Evolutionary conservation across 2,888 invertebrate genomes (phyloP).

Genomic region (Calameuta pallipes): DNA sequence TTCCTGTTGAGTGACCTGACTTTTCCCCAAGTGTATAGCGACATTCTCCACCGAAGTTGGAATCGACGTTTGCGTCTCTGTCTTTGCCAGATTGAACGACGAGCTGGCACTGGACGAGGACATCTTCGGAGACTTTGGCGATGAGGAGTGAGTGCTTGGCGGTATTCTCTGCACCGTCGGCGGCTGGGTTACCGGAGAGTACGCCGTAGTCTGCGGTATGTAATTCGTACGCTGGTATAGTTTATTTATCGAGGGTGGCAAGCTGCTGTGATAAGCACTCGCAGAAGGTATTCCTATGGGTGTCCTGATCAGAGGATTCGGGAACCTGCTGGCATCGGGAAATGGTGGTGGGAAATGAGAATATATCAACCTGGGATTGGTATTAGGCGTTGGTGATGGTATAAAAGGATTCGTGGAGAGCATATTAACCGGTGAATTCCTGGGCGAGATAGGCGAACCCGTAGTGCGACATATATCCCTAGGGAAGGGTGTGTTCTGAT

Average conservation of each 20-base stretch:
- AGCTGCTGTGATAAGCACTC: slow-evolving; percentile 63
- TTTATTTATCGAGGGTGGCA: slow-evolving; percentile 62
- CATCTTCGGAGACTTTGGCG: slow-evolving; percentile 48
- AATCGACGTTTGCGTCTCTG: slow-evolving; percentile 31
- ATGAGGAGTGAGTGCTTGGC: slow-evolving; percentile 50
- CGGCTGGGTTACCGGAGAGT: slow-evolving; percentile 41
- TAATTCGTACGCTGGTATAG: slow-evolving; percentile 59
- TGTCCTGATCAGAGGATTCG: slow-evolving; percentile 58
- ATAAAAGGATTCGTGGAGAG: slow-evolving; percentile 64
- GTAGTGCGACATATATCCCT: slow-evolving; percentile 52
- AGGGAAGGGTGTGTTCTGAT: slow-evolving; percentile 53
- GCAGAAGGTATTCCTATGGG: slow-evolving; percentile 57
- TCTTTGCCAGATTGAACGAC: slow-evolving; percentile 38
- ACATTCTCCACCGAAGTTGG: slow-evolving; percentile 32
- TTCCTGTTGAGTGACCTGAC: slow-evolving; percentile 22
- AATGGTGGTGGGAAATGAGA: slow-evolving; percentile 55
- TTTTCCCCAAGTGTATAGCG: slow-evolving; percentile 36
- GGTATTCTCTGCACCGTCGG: slow-evolving; percentile 61
- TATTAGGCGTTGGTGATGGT: slow-evolving; percentile 62
- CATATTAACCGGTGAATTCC: slow-evolving; percentile 63
- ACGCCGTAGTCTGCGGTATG: slow-evolving; percentile 51
- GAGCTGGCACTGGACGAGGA: slow-evolving; percentile 36
- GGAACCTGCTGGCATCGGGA: slow-evolving; percentile 52
- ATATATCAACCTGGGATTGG: slow-evolving; percentile 59
- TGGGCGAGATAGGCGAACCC: slow-evolving; percentile 56